Percentiles rank a stretch among this genome's conserved stretches.
These are phyloP conservation scores for Pyrgilauda ruficollis DNA, from an alignment of 2,113 vertebrate species.

Conservation along the genomic window DNA sequence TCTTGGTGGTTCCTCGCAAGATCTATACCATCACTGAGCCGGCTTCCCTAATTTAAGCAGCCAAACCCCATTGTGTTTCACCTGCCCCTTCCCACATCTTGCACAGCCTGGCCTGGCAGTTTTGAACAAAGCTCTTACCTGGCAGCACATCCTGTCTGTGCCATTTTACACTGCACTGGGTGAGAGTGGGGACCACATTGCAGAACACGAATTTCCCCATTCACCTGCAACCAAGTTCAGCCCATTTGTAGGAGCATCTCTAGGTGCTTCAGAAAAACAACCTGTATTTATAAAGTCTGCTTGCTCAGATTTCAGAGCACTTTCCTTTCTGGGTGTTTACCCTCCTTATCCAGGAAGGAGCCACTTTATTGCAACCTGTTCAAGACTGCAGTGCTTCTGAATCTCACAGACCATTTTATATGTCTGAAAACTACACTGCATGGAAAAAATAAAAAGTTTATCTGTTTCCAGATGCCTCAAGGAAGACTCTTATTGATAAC, in stretches of 20 bases:
- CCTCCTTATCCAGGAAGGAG: neutral
- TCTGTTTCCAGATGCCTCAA: neutral
- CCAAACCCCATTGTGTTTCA: neutral
- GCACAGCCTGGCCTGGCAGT: neutral
- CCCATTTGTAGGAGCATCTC: neutral
- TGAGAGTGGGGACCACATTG: fast-evolving
- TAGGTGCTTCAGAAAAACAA: neutral
- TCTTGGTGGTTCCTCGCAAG: neutral
- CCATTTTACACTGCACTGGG: neutral
- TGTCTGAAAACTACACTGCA: neutral
- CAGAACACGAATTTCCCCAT: neutral
- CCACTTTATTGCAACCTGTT: neutral
- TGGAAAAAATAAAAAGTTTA: neutral
- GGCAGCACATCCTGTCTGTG: neutral
- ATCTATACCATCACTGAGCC: neutral
- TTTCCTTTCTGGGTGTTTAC: neutral
- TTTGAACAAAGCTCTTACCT: neutral
- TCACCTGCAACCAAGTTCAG: neutral
- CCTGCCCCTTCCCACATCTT: neutral
- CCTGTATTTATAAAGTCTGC: neutral
- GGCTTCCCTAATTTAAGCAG: neutral
- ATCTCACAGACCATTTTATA: neutral
- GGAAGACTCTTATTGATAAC: neutral
- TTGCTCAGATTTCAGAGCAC: neutral
- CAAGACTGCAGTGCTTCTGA: neutral